Evolutionary conservation across 2,888 invertebrate genomes (phyloP).

Genomic region (Steinernema hermaphroditum): DNA sequence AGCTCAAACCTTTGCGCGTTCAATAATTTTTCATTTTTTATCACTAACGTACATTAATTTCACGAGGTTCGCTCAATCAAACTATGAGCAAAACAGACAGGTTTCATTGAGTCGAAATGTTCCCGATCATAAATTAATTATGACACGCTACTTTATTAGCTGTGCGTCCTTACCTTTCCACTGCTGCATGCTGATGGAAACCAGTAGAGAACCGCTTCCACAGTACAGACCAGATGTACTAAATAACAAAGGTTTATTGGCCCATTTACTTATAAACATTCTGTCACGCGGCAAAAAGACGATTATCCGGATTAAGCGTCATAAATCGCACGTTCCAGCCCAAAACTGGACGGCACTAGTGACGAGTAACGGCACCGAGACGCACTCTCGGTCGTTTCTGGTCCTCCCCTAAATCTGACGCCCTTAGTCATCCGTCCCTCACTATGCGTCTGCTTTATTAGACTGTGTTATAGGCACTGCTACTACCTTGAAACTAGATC

Average conservation of each 20-base stretch:
- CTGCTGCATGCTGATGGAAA: not conserved
- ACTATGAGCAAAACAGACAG: too few species aligned
- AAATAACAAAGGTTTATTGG: slow-evolving; percentile 24
- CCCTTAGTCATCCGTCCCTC: not conserved
- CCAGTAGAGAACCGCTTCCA: not conserved
- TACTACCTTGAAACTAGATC: slow-evolving; percentile 23
- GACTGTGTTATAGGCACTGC: not conserved
- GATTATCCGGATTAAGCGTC: slow-evolving; percentile 25
- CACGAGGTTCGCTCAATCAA: too few species aligned
- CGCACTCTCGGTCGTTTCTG: not conserved
- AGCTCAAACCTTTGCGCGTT: slow-evolving; percentile 16
- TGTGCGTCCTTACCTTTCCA: too few species aligned
- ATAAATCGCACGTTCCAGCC: not conserved
- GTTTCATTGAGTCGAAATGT: too few species aligned
- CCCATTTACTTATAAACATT: not conserved
- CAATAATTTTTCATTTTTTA: not conserved
- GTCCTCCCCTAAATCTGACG: not conserved
- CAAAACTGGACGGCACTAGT: not conserved
- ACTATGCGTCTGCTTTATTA: slow-evolving; percentile 2
- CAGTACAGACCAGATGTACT: not conserved
- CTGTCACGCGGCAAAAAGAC: not conserved
- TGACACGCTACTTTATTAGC: too few species aligned
- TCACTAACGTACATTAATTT: too few species aligned
- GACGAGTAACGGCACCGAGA: slow-evolving; percentile 6
- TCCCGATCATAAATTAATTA: too few species aligned